Base-by-base conservation (phyloP, 2,113 vertebrate genomes). In the Hypomesus transpacificus region DNA sequence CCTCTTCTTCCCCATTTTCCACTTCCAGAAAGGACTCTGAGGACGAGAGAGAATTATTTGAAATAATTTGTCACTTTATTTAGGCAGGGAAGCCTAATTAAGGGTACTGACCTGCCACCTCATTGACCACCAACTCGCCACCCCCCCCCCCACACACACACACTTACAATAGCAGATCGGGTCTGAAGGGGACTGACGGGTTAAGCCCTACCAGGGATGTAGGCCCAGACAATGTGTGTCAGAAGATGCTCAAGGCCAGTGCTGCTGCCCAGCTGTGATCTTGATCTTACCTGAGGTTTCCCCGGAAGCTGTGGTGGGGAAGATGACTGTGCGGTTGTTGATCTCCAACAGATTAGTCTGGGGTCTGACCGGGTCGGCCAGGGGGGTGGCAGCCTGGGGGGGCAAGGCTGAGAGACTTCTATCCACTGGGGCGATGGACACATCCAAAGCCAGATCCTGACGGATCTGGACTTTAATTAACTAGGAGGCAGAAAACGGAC, bases 391-490 rank as follows among this genome's bases (percentile, higher is more conserved):
- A 46, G 91, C 72, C 14, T 87, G 88, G 1, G 86, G 76, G 1
- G 80, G 67, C 21, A 93, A 78, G 16, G 73, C 61, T 20, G 80
- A 85, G 14, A 83, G 61, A 3, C 87, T 82, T 14, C 80, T 53
- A 52, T 89, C 77, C 1, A 86, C 69, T 13, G 87, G 85, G 22
- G 85, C 59, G 16, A 86, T 73, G 53, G 92, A 87, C 9, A 82
- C 75, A 21, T 87, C 86, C 71, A 92, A 81, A 34, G 84, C 31
- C 1, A 90, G 74, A 76, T 92, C 88, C 75, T 89, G 92, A 59
- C 74, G 91, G 82, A 99, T 95, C 73, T 95, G 93, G 61, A 98
- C 94, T 89, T 93, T 94, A 63, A 99, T 84, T 71, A 93, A 86
- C 96, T 97, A 75, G 34, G 63, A 14, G 18, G 24, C 59, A 39